Base-by-base conservation (phyloP, 2,113 vertebrate species). In the Gymnobelideus leadbeateri region DNA sequence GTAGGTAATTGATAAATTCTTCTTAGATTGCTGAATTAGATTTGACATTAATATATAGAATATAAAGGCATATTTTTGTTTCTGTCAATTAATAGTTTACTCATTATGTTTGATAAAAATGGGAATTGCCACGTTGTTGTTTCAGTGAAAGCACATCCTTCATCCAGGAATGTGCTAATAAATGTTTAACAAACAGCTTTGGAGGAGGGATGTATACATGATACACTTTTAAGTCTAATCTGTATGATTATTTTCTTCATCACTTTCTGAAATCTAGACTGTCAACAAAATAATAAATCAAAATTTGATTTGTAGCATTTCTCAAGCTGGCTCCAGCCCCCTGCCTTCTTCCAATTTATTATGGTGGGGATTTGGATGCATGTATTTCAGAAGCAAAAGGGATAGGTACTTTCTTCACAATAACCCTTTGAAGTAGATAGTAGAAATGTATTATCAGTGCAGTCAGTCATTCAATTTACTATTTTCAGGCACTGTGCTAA, bases 131-230 rank as follows among this genome's bases (percentile, higher is more conserved):
- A 16, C 28, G 28, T 6, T 24, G 7, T 0, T 51, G 55, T 92
- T 54, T 96, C 31, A 11, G 90, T 52, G 51, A 95, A 94, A 91
- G 16, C n/a, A 93, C 3, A 1, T n/a, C 54, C n/a, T 89, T 91
- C 95, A 61, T 37, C 28, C 49, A 96, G 57, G 28, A 61, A 28
- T 61, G 1, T 68, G 14, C 11, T 37, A 68, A 5, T 68, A 68
- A 68, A 37, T 37, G 61, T 37, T 68, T 37, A 68, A 16, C 61
- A 68, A 68, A 3, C 31, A 68, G 6, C 61, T 68, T 68, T 68
- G 37, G 26, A 3, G 31, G 31, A 26, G 2, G 8, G 31, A 68
- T 37, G 12, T 16, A 68, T 68, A 68, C 11, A 68, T 68, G 57
- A 5, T 31, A 68, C 28, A 68, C 57, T 26, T 25, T 26, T 37